phyloP scores from a whole-genome alignment of 1,140 invertebrate genomes.

The Uloborus diversus region DNA sequence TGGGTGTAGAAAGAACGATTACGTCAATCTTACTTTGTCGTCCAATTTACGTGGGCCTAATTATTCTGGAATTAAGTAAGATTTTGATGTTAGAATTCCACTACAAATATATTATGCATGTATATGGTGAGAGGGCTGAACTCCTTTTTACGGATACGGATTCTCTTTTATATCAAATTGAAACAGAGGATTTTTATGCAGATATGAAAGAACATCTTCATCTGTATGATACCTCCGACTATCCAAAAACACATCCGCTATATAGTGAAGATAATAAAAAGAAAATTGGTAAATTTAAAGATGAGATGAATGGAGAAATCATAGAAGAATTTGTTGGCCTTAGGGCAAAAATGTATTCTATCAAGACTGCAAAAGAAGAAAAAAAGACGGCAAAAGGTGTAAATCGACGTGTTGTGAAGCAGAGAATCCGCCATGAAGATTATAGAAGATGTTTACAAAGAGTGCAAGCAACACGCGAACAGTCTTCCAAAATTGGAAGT shows the following conservation, averaged over 20 bases:
- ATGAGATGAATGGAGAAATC: background rate
- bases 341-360: background rate
- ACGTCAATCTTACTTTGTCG: background rate
- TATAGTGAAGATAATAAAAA: background rate
- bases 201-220: background rate
- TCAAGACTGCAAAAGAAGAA: background rate
- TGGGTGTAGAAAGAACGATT: background rate
- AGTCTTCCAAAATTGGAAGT: too few species aligned
- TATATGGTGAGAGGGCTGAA: background rate
- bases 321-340: background rate
- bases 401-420: too few species aligned
- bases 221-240: background rate
- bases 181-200: background rate
- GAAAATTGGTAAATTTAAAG: background rate
- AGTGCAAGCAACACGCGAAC: too few species aligned
- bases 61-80: background rate
- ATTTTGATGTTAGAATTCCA: background rate
- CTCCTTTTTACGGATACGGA: background rate
- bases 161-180: background rate
- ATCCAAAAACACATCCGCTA: background rate
- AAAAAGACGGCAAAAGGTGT: background rate
- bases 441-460: too few species aligned
- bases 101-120: background rate
- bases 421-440: too few species aligned
- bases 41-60: background rate